Evolutionary conservation across 2,113 vertebrate genomes (phyloP).

Genomic region (Vicugna pacos): DNA sequence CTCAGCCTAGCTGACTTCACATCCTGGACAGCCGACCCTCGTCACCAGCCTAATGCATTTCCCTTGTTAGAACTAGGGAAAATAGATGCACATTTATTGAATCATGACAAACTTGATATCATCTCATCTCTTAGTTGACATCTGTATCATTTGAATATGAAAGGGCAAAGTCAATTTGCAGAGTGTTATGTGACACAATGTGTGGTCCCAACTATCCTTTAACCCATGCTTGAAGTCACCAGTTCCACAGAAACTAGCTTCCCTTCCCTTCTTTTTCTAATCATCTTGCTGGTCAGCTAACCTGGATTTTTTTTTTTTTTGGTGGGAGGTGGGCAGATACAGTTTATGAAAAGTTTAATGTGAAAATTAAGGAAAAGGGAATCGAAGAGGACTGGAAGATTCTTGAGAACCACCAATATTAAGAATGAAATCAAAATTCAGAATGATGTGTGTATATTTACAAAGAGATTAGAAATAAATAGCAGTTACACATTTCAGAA

Average conservation of each 20-base stretch:
- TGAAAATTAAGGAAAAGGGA: constrained; percentile 30
- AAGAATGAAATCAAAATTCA: constrained; percentile 25
- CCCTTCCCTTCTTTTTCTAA: neutral
- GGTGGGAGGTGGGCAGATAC: neutral
- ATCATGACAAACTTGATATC: neutral
- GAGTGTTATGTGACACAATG: neutral
- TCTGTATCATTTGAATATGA: neutral
- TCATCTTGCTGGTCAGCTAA: neutral
- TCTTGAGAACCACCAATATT: constrained; percentile 11
- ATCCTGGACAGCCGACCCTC: neutral
- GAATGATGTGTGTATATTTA: neutral
- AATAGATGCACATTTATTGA: neutral
- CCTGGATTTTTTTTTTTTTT: neutral
- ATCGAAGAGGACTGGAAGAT: constrained; percentile 12
- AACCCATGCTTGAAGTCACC: neutral
- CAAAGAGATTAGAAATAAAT: neutral
- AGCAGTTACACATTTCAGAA: constrained; percentile 12
- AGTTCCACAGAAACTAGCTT: neutral
- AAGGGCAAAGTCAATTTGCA: neutral
- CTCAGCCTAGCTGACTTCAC: neutral
- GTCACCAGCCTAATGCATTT: neutral
- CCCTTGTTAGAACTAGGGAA: neutral
- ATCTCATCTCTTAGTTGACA: neutral
- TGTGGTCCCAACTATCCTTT: neutral
- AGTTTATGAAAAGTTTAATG: neutral